phyloP scores from a whole-genome alignment of 1,140 invertebrate genomes.

The Chironomus striatipennis region DNA sequence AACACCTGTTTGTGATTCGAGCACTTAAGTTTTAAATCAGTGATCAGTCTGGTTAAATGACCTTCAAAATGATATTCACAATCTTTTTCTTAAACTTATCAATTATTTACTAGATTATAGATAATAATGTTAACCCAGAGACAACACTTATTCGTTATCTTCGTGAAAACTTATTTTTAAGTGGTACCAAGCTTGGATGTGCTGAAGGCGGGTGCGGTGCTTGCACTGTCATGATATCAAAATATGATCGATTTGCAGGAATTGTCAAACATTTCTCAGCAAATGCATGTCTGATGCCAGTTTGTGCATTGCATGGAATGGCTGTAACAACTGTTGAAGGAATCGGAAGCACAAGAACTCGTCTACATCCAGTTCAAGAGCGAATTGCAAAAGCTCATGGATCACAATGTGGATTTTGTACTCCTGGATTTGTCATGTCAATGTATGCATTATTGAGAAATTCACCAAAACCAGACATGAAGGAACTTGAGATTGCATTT shows the following conservation, averaged over 20 bases:
- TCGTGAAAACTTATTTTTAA: constrained; percentile 66
- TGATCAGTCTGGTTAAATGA: no score
- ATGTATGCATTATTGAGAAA: constrained; percentile 79
- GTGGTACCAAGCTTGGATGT: constrained; percentile 85
- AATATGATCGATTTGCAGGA: constrained; percentile 51
- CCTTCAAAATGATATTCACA: no score
- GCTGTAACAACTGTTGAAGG: constrained; percentile 87
- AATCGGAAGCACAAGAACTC: constrained; percentile 61
- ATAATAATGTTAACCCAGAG: constrained; percentile 67
- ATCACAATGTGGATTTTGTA: constrained; percentile 87
- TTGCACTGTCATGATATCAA: constrained; percentile 88
- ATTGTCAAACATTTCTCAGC: constrained; percentile 78
- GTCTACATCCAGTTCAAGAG: constrained; percentile 76
- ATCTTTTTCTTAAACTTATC: not conserved
- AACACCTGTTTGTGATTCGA: no score
- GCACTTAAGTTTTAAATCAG: no score
- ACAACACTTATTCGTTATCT: constrained; percentile 78
- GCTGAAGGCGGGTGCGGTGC: constrained; percentile 91
- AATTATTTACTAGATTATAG: constrained; percentile 50
- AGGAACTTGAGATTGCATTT: constrained; percentile 72
- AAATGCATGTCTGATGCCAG: constrained; percentile 79
- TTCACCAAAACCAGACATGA: constrained; percentile 51
- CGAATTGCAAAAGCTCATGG: constrained; percentile 79
- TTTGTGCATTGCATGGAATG: constrained; percentile 73
- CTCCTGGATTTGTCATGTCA: constrained; percentile 89